Evolutionary conservation across 2,797 vertebrate genomes (phyloP).

Genomic region (Siniperca scherzeri): DNA sequence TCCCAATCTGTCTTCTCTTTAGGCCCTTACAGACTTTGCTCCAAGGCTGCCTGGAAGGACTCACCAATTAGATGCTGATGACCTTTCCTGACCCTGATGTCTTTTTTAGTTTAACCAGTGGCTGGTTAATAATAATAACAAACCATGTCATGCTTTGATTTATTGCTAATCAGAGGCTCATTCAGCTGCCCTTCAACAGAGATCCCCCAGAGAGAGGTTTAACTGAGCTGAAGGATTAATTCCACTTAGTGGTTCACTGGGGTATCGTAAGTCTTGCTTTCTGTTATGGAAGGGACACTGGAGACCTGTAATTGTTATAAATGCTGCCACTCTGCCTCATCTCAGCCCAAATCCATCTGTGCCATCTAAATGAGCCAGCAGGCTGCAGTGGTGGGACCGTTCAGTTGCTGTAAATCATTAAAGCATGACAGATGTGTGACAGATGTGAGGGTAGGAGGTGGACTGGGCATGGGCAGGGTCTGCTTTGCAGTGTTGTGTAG

Average conservation of each 20-base stretch:
- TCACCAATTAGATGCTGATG: slow-evolving; percentile 2
- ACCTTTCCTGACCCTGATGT: slow-evolving; percentile 12
- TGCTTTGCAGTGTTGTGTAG: slow-evolving; percentile 22
- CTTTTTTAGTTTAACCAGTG: slow-evolving; percentile 16
- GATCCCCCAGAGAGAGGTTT: slow-evolving; percentile 8
- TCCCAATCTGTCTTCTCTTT: slow-evolving; percentile 19
- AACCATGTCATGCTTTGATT: slow-evolving; percentile 14
- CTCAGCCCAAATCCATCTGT: slow-evolving; percentile 27
- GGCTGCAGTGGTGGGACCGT: background rate
- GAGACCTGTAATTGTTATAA: slow-evolving; percentile 36
- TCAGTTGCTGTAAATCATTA: slow-evolving; percentile 38
- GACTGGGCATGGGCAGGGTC: slow-evolving; percentile 27
- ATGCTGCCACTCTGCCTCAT: slow-evolving; percentile 24
- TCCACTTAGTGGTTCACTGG: slow-evolving; percentile 5
- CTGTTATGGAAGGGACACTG: slow-evolving; percentile 11
- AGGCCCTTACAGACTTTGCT: background rate
- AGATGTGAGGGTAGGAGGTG: slow-evolving; percentile 63
- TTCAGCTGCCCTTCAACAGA: slow-evolving; percentile 1
- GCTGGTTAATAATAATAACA: slow-evolving; percentile 13
- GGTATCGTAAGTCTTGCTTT: background rate
- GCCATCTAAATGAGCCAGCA: slow-evolving; percentile 21
- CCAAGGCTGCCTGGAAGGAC: background rate
- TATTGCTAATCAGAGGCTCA: slow-evolving; percentile 20
- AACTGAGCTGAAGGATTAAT: slow-evolving; percentile 36
- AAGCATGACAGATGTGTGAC: slow-evolving; percentile 66